Conservation (phyloP, 2,888 invertebrate genomes). For the Acronicta aceris region DNA sequence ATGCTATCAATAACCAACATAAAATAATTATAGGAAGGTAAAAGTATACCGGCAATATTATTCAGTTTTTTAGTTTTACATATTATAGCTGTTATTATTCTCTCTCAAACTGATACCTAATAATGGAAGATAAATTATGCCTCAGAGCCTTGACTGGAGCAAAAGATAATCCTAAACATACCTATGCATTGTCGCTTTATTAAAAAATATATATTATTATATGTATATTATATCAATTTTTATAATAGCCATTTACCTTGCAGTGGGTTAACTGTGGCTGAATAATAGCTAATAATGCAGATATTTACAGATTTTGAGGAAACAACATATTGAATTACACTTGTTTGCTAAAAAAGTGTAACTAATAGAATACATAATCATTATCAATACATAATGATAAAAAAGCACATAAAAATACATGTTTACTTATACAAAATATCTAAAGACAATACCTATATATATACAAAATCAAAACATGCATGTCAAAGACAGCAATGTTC, state of each 20-base stretch:
- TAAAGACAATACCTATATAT: too few relatives aligned
- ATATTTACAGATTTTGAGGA: conserved; percentile 2
- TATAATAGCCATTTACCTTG: too few relatives aligned
- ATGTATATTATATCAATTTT: too few relatives aligned
- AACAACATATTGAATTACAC: not conserved
- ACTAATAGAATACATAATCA: not conserved
- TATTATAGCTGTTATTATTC: not conserved
- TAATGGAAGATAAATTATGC: not conserved
- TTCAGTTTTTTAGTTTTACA: conserved; percentile 4
- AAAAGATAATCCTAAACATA: not conserved
- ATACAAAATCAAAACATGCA: not conserved
- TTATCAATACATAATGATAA: not conserved
- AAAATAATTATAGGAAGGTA: not conserved
- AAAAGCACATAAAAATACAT: not conserved
- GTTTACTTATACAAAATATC: too few relatives aligned
- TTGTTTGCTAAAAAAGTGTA: not conserved
- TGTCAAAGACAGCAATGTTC: too few relatives aligned
- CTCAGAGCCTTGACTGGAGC: not conserved
- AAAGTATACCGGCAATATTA: conserved; percentile 3
- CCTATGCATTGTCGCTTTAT: not conserved
- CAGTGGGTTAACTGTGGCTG: too few relatives aligned
- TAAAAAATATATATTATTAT: conserved; percentile 4
- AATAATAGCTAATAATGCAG: too few relatives aligned
- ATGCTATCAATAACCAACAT: not conserved
- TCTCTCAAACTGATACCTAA: not conserved